Conservation (phyloP, 2,113 vertebrate genomes). For the zebrafish (Danio rerio) region DNA sequence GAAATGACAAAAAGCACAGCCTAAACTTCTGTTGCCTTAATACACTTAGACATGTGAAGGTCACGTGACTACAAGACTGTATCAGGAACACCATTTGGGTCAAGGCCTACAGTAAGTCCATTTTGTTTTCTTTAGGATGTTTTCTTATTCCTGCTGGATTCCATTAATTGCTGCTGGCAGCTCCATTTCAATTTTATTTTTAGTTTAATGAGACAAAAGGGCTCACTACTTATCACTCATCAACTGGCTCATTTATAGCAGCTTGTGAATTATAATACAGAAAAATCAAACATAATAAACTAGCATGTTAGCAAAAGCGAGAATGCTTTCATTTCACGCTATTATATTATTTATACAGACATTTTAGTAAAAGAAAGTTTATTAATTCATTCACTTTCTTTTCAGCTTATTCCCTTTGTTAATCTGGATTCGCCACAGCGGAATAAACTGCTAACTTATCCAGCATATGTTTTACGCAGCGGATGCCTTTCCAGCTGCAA, state of each 20-base stretch:
- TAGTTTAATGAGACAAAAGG: not conserved
- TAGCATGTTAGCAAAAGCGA: not conserved
- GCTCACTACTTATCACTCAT: not conserved
- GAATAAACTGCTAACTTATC: too few species aligned
- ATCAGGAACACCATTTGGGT: not conserved
- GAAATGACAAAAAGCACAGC: not conserved
- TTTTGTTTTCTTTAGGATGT: not conserved
- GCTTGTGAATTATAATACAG: not conserved
- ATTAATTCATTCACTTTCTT: too few species aligned
- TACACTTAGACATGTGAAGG: not conserved
- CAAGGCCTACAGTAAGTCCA: not conserved
- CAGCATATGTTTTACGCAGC: too few species aligned
- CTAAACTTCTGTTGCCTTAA: not conserved
- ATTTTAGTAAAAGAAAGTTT: not conserved
- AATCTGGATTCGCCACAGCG: too few species aligned
- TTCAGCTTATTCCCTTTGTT: too few species aligned
- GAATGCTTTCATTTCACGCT: not conserved
- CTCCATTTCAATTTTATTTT: slow-evolving; percentile 1
- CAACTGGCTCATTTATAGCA: not conserved
- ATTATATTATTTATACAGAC: not conserved
- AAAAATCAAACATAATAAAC: not conserved
- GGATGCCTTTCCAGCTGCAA: too few species aligned
- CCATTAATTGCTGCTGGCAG: not conserved
- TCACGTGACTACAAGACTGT: not conserved
- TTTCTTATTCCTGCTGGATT: not conserved